Conservation (phyloP, 2,888 invertebrate species). For the Drepana falcataria region DNA sequence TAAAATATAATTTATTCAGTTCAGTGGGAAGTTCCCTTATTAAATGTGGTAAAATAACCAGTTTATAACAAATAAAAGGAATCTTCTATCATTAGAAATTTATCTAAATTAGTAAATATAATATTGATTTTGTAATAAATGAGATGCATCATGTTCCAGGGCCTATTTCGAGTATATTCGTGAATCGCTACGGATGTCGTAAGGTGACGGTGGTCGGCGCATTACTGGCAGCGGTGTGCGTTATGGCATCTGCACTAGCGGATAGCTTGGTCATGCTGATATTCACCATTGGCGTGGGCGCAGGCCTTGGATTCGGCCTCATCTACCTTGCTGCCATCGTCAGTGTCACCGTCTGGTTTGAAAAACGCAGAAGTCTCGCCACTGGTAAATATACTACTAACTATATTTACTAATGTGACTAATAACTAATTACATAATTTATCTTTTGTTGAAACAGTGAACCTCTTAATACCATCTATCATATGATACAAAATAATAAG, state of each 20-base stretch:
- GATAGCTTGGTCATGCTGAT: conserved; percentile 90
- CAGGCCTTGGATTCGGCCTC: conserved; percentile 96
- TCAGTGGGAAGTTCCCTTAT: too few species aligned
- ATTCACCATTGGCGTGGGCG: conserved; percentile 95
- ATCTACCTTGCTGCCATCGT: conserved; percentile 99
- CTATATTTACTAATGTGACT: conserved; percentile 1
- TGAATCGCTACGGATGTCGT: conserved; percentile 96
- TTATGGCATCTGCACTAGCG: conserved; percentile 90
- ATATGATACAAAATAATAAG: neutral
- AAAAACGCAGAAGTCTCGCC: conserved; percentile 94
- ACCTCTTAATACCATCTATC: too few species aligned
- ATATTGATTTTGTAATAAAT: too few species aligned
- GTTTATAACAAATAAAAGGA: too few species aligned
- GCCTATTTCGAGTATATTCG: conserved; percentile 95
- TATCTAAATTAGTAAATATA: too few species aligned
- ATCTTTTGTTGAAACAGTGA: too few species aligned
- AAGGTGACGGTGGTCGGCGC: conserved; percentile 94
- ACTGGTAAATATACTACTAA: conserved; percentile 79
- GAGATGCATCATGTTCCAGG: conserved; percentile 79
- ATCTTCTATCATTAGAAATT: too few species aligned
- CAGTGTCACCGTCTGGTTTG: conserved; percentile 98
- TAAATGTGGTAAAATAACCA: too few species aligned
- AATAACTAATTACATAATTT: too few species aligned
- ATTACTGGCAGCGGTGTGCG: conserved; percentile 85
- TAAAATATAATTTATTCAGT: too few species aligned